These are phyloP conservation scores for Leptinotarsa peninsularis DNA, from an alignment of 2,888 invertebrate genomes.

Conservation along the genomic window DNA sequence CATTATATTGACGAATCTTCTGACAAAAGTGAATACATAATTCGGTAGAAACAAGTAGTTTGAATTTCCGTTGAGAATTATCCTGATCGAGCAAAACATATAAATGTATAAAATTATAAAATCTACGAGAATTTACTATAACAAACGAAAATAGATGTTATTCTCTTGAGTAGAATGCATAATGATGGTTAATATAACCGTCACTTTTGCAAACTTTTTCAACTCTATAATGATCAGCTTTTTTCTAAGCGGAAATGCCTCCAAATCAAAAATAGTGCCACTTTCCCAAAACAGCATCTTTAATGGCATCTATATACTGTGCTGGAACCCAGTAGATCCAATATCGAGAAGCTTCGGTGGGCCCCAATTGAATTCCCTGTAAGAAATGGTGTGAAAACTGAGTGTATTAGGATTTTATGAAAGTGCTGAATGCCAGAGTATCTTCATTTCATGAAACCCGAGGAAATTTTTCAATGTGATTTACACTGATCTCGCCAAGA, in stretches of 20 bases:
- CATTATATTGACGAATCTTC: neutral
- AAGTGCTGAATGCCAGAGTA: no score
- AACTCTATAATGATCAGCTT: constrained; percentile 13
- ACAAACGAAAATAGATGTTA: constrained; percentile 38
- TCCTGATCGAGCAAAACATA: constrained; percentile 16
- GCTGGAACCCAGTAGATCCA: constrained; percentile 97
- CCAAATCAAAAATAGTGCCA: constrained; percentile 81
- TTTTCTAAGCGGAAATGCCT: neutral
- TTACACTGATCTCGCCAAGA: no score
- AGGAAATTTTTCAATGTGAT: no score
- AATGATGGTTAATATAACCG: constrained; percentile 23
- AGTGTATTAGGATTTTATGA: no score
- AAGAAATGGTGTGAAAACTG: constrained; percentile 25
- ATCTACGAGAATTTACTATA: constrained; percentile 35
- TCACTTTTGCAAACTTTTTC: constrained; percentile 22
- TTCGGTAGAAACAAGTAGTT: neutral
- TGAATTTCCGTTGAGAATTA: neutral
- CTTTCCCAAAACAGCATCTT: constrained; percentile 88
- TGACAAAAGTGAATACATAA: constrained; percentile 1
- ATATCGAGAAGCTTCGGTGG: constrained; percentile 91
- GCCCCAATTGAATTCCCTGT: constrained; percentile 84
- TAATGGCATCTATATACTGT: constrained; percentile 90
- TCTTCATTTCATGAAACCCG: no score
- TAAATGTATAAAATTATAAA: constrained; percentile 47
- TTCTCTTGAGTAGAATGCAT: constrained; percentile 37